A percentile compares a stretch with the other conserved stretches of the same genome.
These are phyloP conservation scores for Adelosebastes latens DNA, from an alignment of 2,797 vertebrate genomes.

Conservation along the genomic window DNA sequence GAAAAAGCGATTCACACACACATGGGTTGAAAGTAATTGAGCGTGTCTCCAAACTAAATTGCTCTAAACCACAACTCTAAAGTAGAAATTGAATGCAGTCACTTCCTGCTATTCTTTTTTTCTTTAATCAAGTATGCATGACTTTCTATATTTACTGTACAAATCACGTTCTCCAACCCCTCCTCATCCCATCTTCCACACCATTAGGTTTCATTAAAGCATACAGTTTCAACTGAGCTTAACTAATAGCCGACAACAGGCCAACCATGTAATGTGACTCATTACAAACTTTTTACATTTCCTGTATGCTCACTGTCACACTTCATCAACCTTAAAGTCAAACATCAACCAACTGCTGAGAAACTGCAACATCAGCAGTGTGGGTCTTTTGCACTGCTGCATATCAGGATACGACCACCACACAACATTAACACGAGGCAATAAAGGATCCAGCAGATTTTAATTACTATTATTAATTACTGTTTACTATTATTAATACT, in stretches of 20 bases:
- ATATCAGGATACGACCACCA: neutral
- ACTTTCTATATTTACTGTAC: neutral
- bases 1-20: conserved; percentile 7
- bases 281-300: neutral
- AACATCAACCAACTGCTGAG: neutral
- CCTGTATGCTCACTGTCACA: neutral
- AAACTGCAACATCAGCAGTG: neutral
- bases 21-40: neutral
- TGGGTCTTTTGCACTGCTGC: neutral
- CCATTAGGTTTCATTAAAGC: conserved; percentile 22
- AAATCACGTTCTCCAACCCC: neutral
- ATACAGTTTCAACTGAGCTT: conserved; percentile 6
- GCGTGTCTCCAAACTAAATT: neutral
- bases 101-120: neutral
- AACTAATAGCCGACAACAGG: conserved; percentile 25
- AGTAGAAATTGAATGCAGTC: neutral
- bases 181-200: conserved; percentile 28
- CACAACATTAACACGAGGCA: neutral
- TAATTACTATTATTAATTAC: neutral
- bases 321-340: neutral
- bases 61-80: neutral
- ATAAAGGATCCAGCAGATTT: neutral
- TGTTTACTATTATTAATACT: neutral
- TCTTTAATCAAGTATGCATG: neutral
- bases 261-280: conserved; percentile 6